These are phyloP conservation scores for Helarctos malayanus DNA, from an alignment of 2,797 vertebrate species.

Conservation along the genomic window DNA sequence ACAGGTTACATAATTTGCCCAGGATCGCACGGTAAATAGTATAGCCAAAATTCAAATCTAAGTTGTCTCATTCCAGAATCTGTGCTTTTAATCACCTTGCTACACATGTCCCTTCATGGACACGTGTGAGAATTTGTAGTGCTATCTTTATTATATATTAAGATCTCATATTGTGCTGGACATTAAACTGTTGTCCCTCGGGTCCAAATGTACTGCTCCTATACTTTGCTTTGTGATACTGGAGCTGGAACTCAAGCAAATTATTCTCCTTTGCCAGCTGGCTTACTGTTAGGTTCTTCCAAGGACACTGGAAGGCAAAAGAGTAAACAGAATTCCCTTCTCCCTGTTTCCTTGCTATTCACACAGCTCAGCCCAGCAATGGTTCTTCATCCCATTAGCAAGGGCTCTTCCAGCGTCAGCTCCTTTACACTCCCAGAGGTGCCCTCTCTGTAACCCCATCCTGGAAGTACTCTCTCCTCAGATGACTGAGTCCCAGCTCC, in stretches of 20 bases:
- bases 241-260: constrained; percentile 17
- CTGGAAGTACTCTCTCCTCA: not conserved
- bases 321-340: not conserved
- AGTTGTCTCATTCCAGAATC: not conserved
- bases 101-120: not conserved
- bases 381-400: not conserved
- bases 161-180: not conserved
- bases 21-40: not conserved
- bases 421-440: not conserved
- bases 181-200: not conserved
- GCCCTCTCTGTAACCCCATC: not conserved
- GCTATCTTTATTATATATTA: not conserved
- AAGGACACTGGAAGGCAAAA: constrained; percentile 2
- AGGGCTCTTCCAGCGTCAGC: not conserved
- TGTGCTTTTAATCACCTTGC: not conserved
- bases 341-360: not conserved
- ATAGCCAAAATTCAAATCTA: not conserved
- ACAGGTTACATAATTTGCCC: not conserved
- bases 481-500: not conserved
- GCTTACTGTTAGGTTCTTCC: constrained; percentile 25
- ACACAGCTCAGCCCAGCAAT: not conserved
- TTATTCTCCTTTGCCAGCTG: not conserved
- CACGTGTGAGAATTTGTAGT: not conserved
- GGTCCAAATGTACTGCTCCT: not conserved
- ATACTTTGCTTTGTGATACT: not conserved